These are phyloP conservation scores for Dichetophora obliterata DNA, from an alignment of 2,888 invertebrate species.

Conservation along the genomic window DNA sequence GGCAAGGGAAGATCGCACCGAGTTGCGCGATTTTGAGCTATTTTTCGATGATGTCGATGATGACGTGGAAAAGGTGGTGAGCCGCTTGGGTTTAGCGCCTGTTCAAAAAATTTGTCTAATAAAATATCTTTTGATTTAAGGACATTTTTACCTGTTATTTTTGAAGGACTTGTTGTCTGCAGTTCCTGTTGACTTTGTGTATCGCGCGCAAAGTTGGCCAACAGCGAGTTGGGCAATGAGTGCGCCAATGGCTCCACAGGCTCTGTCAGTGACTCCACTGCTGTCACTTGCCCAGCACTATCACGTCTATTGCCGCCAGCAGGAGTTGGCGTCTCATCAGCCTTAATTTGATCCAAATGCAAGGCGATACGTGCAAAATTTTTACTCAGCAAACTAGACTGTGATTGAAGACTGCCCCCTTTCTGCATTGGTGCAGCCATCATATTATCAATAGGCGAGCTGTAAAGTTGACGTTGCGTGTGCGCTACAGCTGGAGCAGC, in stretches of 20 bases:
- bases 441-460: slow-evolving; percentile 63
- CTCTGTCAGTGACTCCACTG: slow-evolving; percentile 17
- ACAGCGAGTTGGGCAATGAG: slow-evolving; percentile 60
- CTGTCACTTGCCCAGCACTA: slow-evolving; percentile 43
- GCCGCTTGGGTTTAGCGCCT: slow-evolving; percentile 67
- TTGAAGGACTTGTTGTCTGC: slow-evolving; percentile 50
- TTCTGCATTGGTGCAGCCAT: slow-evolving; percentile 54
- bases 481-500: slow-evolving; percentile 44
- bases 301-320: slow-evolving; percentile 45
- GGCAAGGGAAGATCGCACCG: slow-evolving; percentile 53
- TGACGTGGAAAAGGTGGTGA: slow-evolving; percentile 59
- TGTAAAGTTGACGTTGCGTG: slow-evolving; percentile 60
- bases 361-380: slow-evolving; percentile 65
- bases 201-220: slow-evolving; percentile 54
- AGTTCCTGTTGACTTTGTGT: slow-evolving; percentile 47
- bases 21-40: slow-evolving; percentile 60
- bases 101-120: slow-evolving; percentile 31
- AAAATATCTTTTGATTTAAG: background rate
- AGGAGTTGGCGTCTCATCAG: slow-evolving; percentile 41
- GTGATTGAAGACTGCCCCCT: slow-evolving; percentile 49
- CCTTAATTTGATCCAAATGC: slow-evolving; percentile 64
- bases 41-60: slow-evolving; percentile 58
- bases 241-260: slow-evolving; percentile 50
- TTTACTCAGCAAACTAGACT: slow-evolving; percentile 56
- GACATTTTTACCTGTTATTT: slow-evolving; percentile 50